Evolutionary conservation across 2,797 vertebrate genomes (phyloP).

Genomic region (Kryptopterus vitreolus): DNA sequence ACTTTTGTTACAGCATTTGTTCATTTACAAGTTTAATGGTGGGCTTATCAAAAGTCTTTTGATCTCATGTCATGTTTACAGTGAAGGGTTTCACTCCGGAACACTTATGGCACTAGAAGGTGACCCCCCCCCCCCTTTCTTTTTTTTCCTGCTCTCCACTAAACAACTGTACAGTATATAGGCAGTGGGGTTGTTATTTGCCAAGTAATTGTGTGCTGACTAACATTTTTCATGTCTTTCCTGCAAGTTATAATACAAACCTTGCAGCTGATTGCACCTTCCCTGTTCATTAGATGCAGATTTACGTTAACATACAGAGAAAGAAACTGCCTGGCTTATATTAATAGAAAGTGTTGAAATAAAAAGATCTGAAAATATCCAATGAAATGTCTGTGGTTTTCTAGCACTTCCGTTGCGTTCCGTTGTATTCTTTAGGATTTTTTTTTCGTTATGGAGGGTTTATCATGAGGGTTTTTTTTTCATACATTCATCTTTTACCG

Average conservation of each 20-base stretch:
- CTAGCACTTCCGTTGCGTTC: too few relatives aligned
- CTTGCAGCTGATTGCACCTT: background rate
- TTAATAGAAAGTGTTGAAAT: slow-evolving; percentile 20
- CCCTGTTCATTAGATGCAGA: background rate
- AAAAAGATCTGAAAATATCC: slow-evolving; percentile 20
- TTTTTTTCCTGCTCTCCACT: background rate
- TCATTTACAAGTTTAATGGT: too few relatives aligned
- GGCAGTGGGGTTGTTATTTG: background rate
- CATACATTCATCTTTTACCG: too few relatives aligned
- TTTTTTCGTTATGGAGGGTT: too few relatives aligned
- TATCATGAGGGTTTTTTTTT: too few relatives aligned
- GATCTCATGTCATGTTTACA: slow-evolving; percentile 36
- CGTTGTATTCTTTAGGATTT: too few relatives aligned
- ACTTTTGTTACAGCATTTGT: background rate
- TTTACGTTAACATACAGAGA: background rate
- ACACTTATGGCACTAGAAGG: background rate
- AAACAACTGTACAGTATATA: background rate
- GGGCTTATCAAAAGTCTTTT: too few relatives aligned
- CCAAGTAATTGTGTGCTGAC: background rate
- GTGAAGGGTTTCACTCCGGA: background rate
- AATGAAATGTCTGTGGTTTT: background rate
- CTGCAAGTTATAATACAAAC: background rate
- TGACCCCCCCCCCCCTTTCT: too few relatives aligned
- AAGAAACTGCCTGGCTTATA: background rate
- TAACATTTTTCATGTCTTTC: background rate